Conservation (phyloP, 2,888 invertebrate genomes). For the Campoletis raptor region DNA sequence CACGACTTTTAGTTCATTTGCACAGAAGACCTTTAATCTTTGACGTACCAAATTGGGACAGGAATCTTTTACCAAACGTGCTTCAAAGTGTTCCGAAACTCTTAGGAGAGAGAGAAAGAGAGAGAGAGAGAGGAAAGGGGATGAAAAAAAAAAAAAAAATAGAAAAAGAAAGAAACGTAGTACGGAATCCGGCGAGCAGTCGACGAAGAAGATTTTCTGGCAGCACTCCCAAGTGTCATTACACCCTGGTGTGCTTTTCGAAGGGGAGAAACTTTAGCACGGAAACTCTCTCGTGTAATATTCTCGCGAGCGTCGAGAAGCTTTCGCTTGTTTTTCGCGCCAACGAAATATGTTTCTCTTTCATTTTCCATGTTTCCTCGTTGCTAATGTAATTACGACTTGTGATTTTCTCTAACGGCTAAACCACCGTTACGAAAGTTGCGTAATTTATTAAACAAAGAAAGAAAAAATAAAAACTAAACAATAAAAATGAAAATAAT, state of each 20-base stretch:
- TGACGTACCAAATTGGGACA: constrained; percentile 47
- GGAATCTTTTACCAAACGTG: constrained; percentile 9
- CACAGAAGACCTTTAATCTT: constrained; percentile 13
- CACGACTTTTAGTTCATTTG: constrained; percentile 9
- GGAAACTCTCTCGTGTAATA: constrained; percentile 23
- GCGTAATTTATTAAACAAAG: neutral
- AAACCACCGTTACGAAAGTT: constrained; percentile 8
- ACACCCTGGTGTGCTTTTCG: constrained; percentile 68
- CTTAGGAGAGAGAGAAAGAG: neutral
- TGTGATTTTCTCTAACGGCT: constrained; percentile 14
- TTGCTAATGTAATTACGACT: constrained; percentile 42
- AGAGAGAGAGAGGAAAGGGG: neutral
- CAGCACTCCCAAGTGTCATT: constrained; percentile 75
- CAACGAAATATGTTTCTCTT: constrained; percentile 38
- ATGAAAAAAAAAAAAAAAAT: neutral
- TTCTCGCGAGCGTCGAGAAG: neutral
- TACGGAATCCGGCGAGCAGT: constrained; percentile 54
- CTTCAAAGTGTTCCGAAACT: constrained; percentile 4
- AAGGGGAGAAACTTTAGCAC: constrained; percentile 45
- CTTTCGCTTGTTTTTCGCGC: constrained; percentile 55
- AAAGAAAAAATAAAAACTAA: no score
- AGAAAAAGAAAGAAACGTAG: constrained; percentile 28
- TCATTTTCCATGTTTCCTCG: constrained; percentile 32
- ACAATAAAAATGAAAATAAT: no score
- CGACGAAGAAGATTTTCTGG: constrained; percentile 65